These are phyloP conservation scores for Cryptocephalus primarius DNA, from an alignment of 2,888 invertebrate species.

Conservation along the genomic window DNA sequence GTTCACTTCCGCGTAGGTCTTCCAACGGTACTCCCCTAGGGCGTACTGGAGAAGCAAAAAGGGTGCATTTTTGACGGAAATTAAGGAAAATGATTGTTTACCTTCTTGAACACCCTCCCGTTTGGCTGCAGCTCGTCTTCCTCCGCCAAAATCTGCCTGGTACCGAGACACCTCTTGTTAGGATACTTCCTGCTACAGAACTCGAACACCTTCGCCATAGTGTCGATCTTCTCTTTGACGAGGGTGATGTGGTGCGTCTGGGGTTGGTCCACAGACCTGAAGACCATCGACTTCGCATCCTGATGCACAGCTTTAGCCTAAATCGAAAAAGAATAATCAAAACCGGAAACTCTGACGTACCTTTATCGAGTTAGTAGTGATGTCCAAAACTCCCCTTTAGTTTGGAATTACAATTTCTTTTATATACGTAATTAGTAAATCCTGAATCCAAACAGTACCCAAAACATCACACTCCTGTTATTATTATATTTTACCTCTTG, in stretches of 20 bases:
- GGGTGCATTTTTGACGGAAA: background rate
- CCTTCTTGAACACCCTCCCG: slow-evolving; percentile 93
- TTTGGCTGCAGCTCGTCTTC: slow-evolving; percentile 91
- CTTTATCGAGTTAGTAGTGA: no score
- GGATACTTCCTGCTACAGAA: slow-evolving; percentile 66
- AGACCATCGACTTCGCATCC: slow-evolving; percentile 57
- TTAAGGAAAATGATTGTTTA: slow-evolving; percentile 24
- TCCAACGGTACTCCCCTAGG: slow-evolving; percentile 90
- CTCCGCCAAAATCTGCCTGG: slow-evolving; percentile 80
- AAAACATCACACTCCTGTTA: no score
- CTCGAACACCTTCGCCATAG: slow-evolving; percentile 73
- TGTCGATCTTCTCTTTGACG: slow-evolving; percentile 64
- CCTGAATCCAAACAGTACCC: no score
- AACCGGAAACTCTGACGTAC: background rate
- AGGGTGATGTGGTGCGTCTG: slow-evolving; percentile 61
- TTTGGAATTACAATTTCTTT: no score
- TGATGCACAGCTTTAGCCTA: slow-evolving; percentile 61
- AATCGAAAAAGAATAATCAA: slow-evolving; percentile 4
- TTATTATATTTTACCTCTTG: no score
- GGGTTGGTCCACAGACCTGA: slow-evolving; percentile 60
- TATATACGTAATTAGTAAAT: no score
- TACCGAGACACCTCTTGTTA: slow-evolving; percentile 72
- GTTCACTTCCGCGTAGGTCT: slow-evolving; percentile 68
- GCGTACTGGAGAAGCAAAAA: slow-evolving; percentile 53
- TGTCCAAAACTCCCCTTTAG: no score